phyloP scores from a whole-genome alignment of 2,888 invertebrate species.

The Antitype chi region DNA sequence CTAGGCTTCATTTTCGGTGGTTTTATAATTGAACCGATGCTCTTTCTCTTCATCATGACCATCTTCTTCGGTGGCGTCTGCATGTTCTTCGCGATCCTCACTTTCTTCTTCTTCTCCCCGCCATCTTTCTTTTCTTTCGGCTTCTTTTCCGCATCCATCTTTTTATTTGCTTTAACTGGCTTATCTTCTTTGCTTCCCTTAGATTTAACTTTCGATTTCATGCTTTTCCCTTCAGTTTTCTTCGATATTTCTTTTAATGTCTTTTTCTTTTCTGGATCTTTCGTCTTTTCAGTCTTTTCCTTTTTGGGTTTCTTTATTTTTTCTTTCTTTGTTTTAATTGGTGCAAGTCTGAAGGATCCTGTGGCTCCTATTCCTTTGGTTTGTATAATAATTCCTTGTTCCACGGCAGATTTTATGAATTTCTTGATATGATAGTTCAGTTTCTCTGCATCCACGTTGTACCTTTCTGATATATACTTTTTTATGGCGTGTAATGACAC shows the following conservation, averaged over 20 bases:
- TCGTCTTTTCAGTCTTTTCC: slow-evolving; percentile 60
- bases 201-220: slow-evolving; percentile 47
- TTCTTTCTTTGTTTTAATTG: slow-evolving; percentile 70
- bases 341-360: slow-evolving; percentile 82
- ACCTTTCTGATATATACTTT: slow-evolving; percentile 79
- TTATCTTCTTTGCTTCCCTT: slow-evolving; percentile 50
- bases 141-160: slow-evolving; percentile 42
- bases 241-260: slow-evolving; percentile 56
- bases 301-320: slow-evolving; percentile 64
- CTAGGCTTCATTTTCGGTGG: slow-evolving; percentile 86
- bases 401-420: slow-evolving; percentile 77
- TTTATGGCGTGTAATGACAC: slow-evolving; percentile 84
- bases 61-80: slow-evolving; percentile 78
- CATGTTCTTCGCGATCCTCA: slow-evolving; percentile 56
- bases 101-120: slow-evolving; percentile 49
- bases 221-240: slow-evolving; percentile 57
- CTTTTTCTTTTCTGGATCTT: slow-evolving; percentile 54
- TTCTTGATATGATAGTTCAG: slow-evolving; percentile 81
- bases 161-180: slow-evolving; percentile 47
- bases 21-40: slow-evolving; percentile 84
- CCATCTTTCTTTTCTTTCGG: slow-evolving; percentile 51
- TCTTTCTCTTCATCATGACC: slow-evolving; percentile 77
- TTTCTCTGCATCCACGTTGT: slow-evolving; percentile 77
- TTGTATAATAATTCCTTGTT: slow-evolving; percentile 80
- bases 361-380: slow-evolving; percentile 82